Evolutionary conservation across 2,113 vertebrate genomes (phyloP).

Genomic region (Numida meleagris): DNA sequence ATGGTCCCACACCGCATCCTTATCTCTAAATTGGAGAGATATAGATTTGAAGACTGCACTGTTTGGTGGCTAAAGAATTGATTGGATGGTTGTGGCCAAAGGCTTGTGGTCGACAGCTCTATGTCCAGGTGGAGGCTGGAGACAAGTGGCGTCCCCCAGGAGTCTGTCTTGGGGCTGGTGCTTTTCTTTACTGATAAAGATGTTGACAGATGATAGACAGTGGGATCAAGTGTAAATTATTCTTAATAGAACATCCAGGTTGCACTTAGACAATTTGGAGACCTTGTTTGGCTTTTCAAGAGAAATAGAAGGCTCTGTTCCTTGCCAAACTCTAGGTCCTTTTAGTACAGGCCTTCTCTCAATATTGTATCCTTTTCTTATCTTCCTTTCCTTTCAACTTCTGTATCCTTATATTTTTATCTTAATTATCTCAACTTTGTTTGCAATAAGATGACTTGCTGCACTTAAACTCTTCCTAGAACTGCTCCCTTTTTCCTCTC

Average conservation of each 20-base stretch:
- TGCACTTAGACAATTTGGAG: neutral
- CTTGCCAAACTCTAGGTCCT: neutral
- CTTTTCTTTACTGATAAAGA: no score
- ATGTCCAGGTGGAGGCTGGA: no score
- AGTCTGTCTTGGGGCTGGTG: no score
- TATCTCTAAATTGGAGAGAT: no score
- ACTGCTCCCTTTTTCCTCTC: neutral
- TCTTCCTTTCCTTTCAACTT: neutral
- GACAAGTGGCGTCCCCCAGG: no score
- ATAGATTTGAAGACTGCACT: no score
- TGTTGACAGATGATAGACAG: no score
- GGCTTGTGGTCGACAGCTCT: no score
- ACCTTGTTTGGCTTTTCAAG: neutral
- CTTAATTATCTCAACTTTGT: neutral
- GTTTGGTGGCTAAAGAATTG: no score
- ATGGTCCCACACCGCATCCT: no score
- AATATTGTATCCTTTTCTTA: neutral
- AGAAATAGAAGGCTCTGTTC: neutral
- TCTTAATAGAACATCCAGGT: neutral
- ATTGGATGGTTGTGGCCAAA: no score
- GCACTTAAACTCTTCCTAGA: neutral
- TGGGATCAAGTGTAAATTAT: neutral
- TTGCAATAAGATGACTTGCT: neutral
- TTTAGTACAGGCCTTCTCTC: fast-evolving
- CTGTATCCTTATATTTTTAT: neutral